A percentile compares a stretch with the other conserved stretches of the same genome.
Evolutionary conservation across 2,888 invertebrate species (phyloP).

Genomic region (Hypomecis atomaria): DNA sequence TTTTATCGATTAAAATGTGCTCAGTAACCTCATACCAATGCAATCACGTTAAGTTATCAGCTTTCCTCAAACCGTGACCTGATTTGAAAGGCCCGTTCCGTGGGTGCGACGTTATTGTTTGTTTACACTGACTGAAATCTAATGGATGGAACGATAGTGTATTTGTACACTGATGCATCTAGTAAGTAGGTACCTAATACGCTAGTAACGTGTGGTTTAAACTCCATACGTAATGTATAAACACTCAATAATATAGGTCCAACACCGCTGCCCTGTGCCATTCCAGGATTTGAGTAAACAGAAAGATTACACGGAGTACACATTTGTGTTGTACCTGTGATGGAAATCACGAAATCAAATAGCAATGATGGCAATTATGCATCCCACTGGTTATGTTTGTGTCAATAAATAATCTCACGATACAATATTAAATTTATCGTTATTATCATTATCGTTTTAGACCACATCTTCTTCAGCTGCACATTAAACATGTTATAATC

Average conservation of each 20-base stretch:
- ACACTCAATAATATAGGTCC: neutral
- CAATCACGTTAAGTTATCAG: conserved; percentile 6
- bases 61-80: conserved; percentile 13
- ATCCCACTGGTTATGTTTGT: no score
- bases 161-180: neutral
- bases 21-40: conserved; percentile 10
- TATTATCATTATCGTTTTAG: no score
- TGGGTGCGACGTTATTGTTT: conserved; percentile 9
- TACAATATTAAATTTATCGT: no score
- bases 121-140: conserved; percentile 2
- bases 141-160: conserved; percentile 4
- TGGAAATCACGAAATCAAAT: no score
- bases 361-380: no score
- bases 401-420: no score
- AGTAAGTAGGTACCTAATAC: neutral
- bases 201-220: neutral
- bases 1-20: neutral
- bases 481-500: no score
- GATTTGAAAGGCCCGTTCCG: neutral
- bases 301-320: no score
- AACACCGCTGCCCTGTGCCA: neutral
- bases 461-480: no score
- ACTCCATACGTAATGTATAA: neutral
- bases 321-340: no score
- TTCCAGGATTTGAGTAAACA: neutral